Base-by-base conservation (phyloP, 1,140 invertebrate species). In the Gonioctena quinquepunctata region DNA sequence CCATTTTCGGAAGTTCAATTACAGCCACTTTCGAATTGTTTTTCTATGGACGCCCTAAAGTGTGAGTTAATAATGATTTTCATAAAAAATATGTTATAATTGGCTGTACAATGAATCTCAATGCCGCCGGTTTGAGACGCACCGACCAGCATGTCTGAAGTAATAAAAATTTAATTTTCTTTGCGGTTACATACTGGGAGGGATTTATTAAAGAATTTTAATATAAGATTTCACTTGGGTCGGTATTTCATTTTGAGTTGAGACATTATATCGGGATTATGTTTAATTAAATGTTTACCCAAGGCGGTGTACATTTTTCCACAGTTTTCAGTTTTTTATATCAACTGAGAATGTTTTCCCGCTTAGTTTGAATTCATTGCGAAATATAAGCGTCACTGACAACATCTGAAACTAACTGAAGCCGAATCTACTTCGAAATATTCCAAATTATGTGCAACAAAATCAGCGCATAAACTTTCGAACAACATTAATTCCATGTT, bases 201-300 rank as follows among this genome's bases (percentile, higher is more conserved):
- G 54, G 54, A 57, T 57, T 57, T 22, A 57, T 25, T 16, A 22
- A 22, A 22, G 54, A 57, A 57, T 57, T 57, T 57, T 57, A 57
- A 57, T 57, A 57, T 57, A 57, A 57, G 25, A 57, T 57, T 57
- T 57, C 11, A 57, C 33, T n/a, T 42, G 16, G 54, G 54, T 57
- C 54, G 54, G 54, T 57, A 57, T 57, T 21, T 57, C 54, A 57
- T 57, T 25, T 25, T 57, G 21, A n/a, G 54, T 13, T 13, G 5
- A n/a, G n/a, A n/a, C n/a, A n/a, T n/a, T n/a, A 13, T 7, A 22
- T 3, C 21, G 54, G 21, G 22, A 57, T 21, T 21, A 21, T 57
- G 22, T 57, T 57, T 25, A 57, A 57, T 57, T 57, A 57, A 57
- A 57, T 57, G 21, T 57, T 18, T n/a, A 57, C 25, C n/a, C n/a